phyloP scores from a whole-genome alignment of 2,888 invertebrate species.

The Ophion slaviceki region DNA sequence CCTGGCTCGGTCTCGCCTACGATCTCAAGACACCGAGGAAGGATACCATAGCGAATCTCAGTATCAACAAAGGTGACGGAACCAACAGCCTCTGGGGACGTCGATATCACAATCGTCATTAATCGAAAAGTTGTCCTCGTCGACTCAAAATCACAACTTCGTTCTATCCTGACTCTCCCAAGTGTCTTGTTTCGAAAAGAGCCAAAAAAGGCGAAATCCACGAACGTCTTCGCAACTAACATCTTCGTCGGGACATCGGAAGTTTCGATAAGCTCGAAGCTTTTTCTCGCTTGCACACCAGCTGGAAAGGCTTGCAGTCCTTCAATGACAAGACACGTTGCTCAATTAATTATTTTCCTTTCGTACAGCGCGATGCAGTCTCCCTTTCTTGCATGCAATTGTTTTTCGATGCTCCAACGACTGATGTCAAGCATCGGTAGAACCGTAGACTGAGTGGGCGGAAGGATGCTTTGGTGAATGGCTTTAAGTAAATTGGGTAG shows the following conservation, averaged over 20 bases:
- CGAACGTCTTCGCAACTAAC: neutral
- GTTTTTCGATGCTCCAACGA: constrained; percentile 24
- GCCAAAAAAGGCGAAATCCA: neutral
- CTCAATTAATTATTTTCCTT: constrained; percentile 7
- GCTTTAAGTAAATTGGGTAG: constrained; percentile 47
- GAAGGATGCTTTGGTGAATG: constrained; percentile 49
- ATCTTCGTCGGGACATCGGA: too few relatives aligned
- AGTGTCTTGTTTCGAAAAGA: neutral
- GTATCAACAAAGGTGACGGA: constrained; percentile 78
- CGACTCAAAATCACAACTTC: neutral
- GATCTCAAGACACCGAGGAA: constrained; percentile 77
- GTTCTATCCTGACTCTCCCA: neutral
- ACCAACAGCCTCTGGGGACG: constrained; percentile 76
- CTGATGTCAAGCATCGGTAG: neutral
- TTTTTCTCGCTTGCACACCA: neutral
- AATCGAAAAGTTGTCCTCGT: constrained; percentile 32
- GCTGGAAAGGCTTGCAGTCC: neutral
- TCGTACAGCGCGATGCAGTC: too few relatives aligned
- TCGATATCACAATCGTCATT: constrained; percentile 68
- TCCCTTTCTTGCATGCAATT: neutral
- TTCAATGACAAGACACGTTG: constrained; percentile 13
- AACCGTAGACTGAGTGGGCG: constrained; percentile 3
- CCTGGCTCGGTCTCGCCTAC: constrained; percentile 78
- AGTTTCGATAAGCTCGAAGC: neutral
- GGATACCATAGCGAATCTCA: constrained; percentile 73